These are phyloP conservation scores for Seira ritae DNA, from an alignment of 2,888 invertebrate species.

Conservation along the genomic window DNA sequence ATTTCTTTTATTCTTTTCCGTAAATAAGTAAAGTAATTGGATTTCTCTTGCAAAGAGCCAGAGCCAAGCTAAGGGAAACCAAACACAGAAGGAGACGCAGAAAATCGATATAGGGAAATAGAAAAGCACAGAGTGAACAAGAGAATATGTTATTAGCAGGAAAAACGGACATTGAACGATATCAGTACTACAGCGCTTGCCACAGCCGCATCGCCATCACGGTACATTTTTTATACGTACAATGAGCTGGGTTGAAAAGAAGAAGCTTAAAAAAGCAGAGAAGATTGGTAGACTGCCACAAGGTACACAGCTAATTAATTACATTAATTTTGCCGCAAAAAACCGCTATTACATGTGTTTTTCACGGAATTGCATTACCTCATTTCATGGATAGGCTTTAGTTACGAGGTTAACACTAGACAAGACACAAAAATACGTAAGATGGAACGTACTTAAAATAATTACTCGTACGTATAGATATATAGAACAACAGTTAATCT, in stretches of 20 bases:
- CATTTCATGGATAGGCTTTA: neutral
- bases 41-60: slow-evolving; percentile 7
- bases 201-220: too few relatives aligned
- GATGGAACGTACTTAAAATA: neutral
- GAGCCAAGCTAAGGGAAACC: slow-evolving; percentile 22
- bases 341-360: neutral
- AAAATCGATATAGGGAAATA: neutral
- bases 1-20: neutral
- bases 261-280: neutral
- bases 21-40: slow-evolving; percentile 48
- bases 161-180: neutral
- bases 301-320: neutral
- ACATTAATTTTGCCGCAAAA: neutral
- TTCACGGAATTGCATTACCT: too few relatives aligned
- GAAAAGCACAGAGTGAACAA: neutral
- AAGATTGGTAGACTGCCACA: neutral
- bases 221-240: neutral
- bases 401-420: neutral
- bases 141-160: neutral
- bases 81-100: slow-evolving; percentile 27
- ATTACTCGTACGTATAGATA: neutral
- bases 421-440: too few relatives aligned
- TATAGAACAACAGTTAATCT: neutral
- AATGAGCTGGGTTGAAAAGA: neutral
- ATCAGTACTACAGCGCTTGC: neutral